Conservation (phyloP, 2,113 vertebrate genomes). For the Tragelaphus strepsiceros region DNA sequence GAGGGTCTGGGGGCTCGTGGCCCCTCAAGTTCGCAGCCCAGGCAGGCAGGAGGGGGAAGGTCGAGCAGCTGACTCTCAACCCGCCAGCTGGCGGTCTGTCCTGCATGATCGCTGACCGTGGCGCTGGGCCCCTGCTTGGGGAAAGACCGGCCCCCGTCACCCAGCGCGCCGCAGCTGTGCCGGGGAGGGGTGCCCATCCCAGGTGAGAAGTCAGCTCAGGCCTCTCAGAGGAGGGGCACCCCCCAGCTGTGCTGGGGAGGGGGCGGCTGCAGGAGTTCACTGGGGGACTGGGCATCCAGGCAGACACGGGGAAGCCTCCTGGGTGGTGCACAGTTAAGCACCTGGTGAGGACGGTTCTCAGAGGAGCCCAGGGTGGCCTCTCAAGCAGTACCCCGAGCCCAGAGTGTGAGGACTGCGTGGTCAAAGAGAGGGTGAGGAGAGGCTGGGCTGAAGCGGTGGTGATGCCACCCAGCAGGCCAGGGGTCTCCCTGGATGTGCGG, state of each 20-base stretch:
- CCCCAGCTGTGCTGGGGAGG: not conserved
- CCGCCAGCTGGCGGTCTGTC: accelerated
- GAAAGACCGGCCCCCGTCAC: no score
- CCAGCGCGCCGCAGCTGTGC: accelerated
- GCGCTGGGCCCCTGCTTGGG: accelerated
- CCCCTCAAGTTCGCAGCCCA: accelerated
- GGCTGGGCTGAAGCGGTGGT: not conserved
- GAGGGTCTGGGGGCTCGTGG: not conserved
- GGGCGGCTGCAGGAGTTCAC: not conserved
- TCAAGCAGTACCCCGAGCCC: not conserved
- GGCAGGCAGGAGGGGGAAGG: not conserved
- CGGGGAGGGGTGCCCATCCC: not conserved
- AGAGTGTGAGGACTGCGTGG: accelerated
- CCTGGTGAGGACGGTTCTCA: no score
- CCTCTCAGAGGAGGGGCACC: not conserved
- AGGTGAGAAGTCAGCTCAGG: not conserved
- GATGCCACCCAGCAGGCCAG: no score
- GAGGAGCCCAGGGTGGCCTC: not conserved
- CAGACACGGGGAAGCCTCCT: accelerated
- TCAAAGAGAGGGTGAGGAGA: not conserved
- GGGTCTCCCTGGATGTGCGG: not conserved
- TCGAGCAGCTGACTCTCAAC: accelerated
- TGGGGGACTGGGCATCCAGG: no score
- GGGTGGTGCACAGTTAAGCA: accelerated
- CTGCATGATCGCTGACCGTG: accelerated